Evolutionary conservation across 2,888 invertebrate species (phyloP), one percentile per base, ranked within the genome.

Genomic region (Nymphalis urticae): DNA sequence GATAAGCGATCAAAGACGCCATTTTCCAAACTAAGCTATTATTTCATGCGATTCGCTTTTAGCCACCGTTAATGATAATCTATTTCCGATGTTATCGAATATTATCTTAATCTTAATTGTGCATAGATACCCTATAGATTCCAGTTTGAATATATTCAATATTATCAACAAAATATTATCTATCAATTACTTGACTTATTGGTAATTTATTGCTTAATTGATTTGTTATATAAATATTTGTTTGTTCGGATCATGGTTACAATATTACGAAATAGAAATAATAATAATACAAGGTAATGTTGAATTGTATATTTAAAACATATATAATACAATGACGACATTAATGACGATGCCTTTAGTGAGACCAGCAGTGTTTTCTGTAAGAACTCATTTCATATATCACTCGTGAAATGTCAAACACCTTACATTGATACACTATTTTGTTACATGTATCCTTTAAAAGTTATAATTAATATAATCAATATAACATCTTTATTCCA

Each of bases 1-100:
- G 75, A 73, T 75, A 83, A 51, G 82, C 74, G 74, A 84, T 77
- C 71, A 82, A 70, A 61, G 84, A 81, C 71, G 73, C 75, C 89
- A 89, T 89, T 70, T 76, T 81, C 71, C 36, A 66, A 69, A 79
- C 75, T 77, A 71, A 71, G 36, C 73, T 47, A 56, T 62, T 51
- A 42, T 62, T 27, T 19, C 54, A 71, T 72, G 64, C 72, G 64
- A 62, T 66, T 70, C 60, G 47, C 50, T 21, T 61, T 48, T 67
- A 51, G 24, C 58, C 62, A 42, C 50, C 56, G 54, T 32, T 42
- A 27, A 51, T 13, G 42, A 16, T 66, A 48, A 66, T 70, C 62
- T 21, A 48, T 48, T 32, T 53, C 19, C 27, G 27, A 27, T 21
- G 21, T 69, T 67, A 69, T 63, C 19, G 17, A 62, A 7, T 47